Conservation (phyloP, 2,888 invertebrate genomes). For the Erebia ligea region DNA sequence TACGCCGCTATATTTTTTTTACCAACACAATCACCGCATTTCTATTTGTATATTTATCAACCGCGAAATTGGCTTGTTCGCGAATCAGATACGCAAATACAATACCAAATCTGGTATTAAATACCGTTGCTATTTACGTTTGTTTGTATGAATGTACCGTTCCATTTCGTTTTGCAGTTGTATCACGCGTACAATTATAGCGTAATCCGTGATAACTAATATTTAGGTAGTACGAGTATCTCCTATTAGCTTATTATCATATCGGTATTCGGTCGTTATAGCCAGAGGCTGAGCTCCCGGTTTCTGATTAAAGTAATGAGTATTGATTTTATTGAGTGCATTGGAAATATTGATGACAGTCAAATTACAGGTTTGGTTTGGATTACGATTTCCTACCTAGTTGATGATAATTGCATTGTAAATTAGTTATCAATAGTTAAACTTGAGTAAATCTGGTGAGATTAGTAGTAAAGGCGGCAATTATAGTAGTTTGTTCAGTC, state of each 20-base stretch:
- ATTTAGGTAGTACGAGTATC: neutral
- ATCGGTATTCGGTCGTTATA: neutral
- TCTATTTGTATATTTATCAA: constrained; percentile 8
- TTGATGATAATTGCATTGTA: too few species aligned
- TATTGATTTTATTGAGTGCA: neutral
- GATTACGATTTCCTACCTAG: neutral
- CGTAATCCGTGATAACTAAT: constrained; percentile 1
- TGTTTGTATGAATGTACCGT: constrained; percentile 32
- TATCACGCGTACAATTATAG: constrained; percentile 17
- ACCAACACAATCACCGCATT: constrained; percentile 2
- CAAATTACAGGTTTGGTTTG: neutral
- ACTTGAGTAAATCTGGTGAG: too few species aligned
- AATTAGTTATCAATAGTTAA: too few species aligned
- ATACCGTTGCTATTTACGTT: constrained; percentile 32
- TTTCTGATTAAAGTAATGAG: neutral
- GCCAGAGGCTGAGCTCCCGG: neutral
- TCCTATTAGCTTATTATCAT: neutral
- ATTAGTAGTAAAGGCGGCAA: too few species aligned
- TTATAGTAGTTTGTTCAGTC: too few species aligned
- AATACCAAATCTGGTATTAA: constrained; percentile 29
- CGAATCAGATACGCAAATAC: constrained; percentile 6
- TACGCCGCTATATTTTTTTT: neutral
- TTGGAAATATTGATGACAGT: neutral
- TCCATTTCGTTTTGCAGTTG: constrained; percentile 10
- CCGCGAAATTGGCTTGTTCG: constrained; percentile 17